Conservation (phyloP, 2,113 vertebrate genomes). For the Eurypyga helias region DNA sequence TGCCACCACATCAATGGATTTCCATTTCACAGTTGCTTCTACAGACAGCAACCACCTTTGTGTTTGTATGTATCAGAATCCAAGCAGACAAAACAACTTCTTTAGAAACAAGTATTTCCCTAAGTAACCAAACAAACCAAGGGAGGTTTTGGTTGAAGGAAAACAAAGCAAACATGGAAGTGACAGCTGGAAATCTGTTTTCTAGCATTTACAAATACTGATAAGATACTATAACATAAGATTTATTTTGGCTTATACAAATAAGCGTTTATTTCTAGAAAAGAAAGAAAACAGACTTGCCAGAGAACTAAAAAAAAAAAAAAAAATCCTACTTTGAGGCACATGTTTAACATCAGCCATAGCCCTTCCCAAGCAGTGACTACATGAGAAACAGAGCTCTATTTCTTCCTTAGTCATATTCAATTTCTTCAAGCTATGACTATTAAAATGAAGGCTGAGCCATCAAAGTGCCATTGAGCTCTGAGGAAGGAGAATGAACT, state of each 20-base stretch:
- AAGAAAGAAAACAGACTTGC: constrained; percentile 25
- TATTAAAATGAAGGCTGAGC: background rate
- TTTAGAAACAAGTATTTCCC: background rate
- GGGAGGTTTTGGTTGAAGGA: background rate
- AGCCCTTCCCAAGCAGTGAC: background rate
- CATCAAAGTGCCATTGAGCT: background rate
- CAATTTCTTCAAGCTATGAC: background rate
- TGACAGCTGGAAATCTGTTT: constrained; percentile 15
- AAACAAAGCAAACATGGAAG: background rate
- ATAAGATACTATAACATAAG: constrained; percentile 7
- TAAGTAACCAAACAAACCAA: background rate
- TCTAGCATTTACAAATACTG: constrained; percentile 14
- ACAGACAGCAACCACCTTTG: background rate
- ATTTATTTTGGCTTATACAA: constrained; percentile 39
- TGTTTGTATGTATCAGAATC: background rate
- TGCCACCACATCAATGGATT: background rate
- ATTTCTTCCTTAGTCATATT: background rate
- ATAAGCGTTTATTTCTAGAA: background rate
- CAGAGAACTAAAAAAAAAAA: background rate
- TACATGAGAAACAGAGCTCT: background rate
- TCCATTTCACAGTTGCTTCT: background rate
- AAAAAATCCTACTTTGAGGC: background rate
- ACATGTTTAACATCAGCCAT: constrained; percentile 36
- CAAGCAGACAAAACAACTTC: background rate
- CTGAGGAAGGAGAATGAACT: background rate